Percentiles rank a stretch among this genome's conserved stretches.
Conservation (phyloP, 2,113 vertebrate species). For the Rhinolophus ferrumequinum region DNA sequence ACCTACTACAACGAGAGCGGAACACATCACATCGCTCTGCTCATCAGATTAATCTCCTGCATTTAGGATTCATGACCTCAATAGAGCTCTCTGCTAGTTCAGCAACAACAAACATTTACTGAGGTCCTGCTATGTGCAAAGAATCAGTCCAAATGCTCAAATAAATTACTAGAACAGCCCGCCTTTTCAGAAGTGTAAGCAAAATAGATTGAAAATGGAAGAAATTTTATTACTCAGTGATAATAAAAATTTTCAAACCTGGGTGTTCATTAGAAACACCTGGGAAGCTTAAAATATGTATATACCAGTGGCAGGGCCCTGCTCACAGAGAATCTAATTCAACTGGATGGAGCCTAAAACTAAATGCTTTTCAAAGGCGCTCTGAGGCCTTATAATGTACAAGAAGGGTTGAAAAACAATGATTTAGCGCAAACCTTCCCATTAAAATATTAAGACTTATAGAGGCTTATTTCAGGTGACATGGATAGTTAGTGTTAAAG, state of each 20-base stretch:
- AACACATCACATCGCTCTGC: background rate
- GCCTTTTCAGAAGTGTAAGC: background rate
- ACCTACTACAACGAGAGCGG: background rate
- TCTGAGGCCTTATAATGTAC: background rate
- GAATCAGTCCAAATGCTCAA: background rate
- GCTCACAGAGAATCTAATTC: background rate
- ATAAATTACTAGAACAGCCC: background rate
- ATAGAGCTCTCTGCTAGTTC: background rate
- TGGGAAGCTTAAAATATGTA: background rate
- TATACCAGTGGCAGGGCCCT: background rate
- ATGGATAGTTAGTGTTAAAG: background rate
- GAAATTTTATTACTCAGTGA: slow-evolving; percentile 2
- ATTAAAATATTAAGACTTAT: slow-evolving; percentile 18
- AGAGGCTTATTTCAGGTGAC: background rate
- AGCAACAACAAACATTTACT: background rate
- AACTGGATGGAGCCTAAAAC: slow-evolving; percentile 19
- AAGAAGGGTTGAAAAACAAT: background rate
- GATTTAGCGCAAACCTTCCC: background rate
- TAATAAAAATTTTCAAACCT: slow-evolving; percentile 22
- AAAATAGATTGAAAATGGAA: slow-evolving; percentile 19
- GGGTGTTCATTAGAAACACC: background rate
- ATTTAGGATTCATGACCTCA: slow-evolving; percentile 16
- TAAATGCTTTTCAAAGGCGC: slow-evolving; percentile 29
- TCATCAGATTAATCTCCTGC: background rate
- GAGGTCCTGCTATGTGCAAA: background rate